Percentiles rank a stretch among this genome's conserved stretches.
These are phyloP conservation scores for Diuraphis noxia DNA, from an alignment of 1,140 invertebrate species.

Conservation along the genomic window DNA sequence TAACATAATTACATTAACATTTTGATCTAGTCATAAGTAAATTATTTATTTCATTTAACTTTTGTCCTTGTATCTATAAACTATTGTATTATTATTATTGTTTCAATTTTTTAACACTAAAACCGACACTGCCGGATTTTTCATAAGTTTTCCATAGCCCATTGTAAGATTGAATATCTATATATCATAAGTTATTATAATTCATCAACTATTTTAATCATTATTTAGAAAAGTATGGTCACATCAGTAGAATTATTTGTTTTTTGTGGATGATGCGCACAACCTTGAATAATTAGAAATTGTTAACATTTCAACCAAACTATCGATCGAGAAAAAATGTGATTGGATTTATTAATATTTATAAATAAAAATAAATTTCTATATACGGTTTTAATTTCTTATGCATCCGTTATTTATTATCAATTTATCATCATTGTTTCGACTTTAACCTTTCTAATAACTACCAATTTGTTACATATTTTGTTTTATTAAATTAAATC, in stretches of 20 bases:
- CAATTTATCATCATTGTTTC: neutral
- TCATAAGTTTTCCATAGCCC: neutral
- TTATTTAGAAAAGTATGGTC: neutral
- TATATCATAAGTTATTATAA: neutral
- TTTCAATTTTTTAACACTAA: too few relatives aligned
- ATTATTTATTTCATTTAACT: neutral
- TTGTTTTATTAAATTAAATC: too few relatives aligned
- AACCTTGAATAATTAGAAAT: slow-evolving; percentile 1
- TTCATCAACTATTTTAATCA: neutral
- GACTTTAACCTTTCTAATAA: too few relatives aligned
- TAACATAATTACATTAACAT: too few relatives aligned
- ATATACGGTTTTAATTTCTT: neutral
- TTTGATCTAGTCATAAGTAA: neutral
- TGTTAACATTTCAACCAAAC: neutral
- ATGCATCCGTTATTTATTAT: neutral
- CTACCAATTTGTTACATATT: too few relatives aligned
- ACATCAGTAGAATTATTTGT: neutral
- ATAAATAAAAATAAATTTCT: neutral
- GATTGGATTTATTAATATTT: neutral
- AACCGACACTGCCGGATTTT: neutral
- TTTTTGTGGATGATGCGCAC: neutral
- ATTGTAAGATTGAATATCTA: neutral
- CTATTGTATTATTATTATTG: neutral
- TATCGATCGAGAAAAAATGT: neutral
- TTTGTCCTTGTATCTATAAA: neutral